Evolutionary conservation across 2,113 vertebrate species (phyloP).

Genomic region (Turdus rufiventris): DNA sequence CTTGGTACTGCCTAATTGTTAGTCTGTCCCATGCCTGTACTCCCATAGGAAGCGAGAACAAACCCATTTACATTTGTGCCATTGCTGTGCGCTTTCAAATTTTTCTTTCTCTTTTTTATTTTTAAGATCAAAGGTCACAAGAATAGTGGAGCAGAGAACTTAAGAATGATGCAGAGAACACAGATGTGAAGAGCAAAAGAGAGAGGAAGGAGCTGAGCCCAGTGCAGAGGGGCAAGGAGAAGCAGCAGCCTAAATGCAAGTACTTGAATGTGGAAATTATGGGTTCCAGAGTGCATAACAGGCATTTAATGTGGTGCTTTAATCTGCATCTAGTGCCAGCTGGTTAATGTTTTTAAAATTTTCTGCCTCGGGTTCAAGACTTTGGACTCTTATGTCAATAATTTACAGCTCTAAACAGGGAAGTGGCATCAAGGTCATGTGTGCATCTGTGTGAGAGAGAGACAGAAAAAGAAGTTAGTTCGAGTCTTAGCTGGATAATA

Average conservation of each 20-base stretch:
- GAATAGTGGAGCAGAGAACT: slow-evolving; percentile 19
- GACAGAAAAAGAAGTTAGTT: not conserved
- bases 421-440: not conserved
- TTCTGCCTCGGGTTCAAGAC: slow-evolving; percentile 13
- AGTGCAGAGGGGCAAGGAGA: not conserved
- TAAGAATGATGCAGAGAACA: slow-evolving; percentile 36
- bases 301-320: not conserved
- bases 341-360: slow-evolving; percentile 42
- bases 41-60: slow-evolving; percentile 48
- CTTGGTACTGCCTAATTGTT: slow-evolving; percentile 57
- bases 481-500: not conserved
- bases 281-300: not conserved
- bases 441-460: not conserved
- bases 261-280: slow-evolving; percentile 19
- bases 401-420: slow-evolving; percentile 42
- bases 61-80: slow-evolving; percentile 48
- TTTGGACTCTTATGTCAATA: slow-evolving; percentile 54
- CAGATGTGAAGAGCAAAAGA: slow-evolving; percentile 54
- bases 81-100: slow-evolving; percentile 8
- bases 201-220: slow-evolving; percentile 25
- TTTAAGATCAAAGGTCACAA: slow-evolving; percentile 46
- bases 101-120: not conserved
- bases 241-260: slow-evolving; percentile 45
- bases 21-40: slow-evolving; percentile 26
- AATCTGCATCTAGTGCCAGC: not conserved